Percentiles rank a stretch among this genome's conserved stretches.
Evolutionary conservation across 2,888 invertebrate genomes (phyloP).

Genomic region (Sinopyrophorus schimmeli): DNA sequence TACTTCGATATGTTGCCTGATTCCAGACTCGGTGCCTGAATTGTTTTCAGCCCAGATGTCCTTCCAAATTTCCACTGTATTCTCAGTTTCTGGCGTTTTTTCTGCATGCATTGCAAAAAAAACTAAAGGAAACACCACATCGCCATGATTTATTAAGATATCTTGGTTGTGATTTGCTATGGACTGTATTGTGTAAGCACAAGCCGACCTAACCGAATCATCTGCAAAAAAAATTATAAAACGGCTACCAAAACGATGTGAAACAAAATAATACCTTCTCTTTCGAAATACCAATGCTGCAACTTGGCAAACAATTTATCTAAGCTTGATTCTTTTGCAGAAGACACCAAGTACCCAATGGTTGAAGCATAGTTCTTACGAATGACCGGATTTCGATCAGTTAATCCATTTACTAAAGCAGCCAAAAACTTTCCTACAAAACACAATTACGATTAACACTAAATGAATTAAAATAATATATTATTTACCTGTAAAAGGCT

Average conservation of each 20-base stretch:
- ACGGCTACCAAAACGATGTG: neutral
- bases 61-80: conserved; percentile 76
- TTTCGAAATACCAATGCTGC: conserved; percentile 67
- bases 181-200: conserved; percentile 76
- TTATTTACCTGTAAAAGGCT: conserved; percentile 64
- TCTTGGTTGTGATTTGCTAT: conserved; percentile 84
- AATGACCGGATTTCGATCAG: conserved; percentile 81
- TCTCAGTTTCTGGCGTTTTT: conserved; percentile 66
- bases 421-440: conserved; percentile 60
- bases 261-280: conserved; percentile 69
- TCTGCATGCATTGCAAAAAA: conserved; percentile 91
- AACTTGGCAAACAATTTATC: conserved; percentile 67
- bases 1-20: conserved; percentile 73
- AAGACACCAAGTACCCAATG: conserved; percentile 80
- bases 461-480: conserved; percentile 4
- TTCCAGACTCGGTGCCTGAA: conserved; percentile 83
- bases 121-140: conserved; percentile 75
- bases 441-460: neutral
- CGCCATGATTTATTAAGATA: conserved; percentile 75
- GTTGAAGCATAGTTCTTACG: conserved; percentile 83
- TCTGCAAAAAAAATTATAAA: conserved; percentile 58
- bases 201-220: conserved; percentile 72
- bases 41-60: conserved; percentile 89
- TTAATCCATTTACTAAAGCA: conserved; percentile 73
- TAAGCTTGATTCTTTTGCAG: conserved; percentile 75